Evolutionary conservation across 2,113 vertebrate genomes (phyloP).

Genomic region (Glaucidium brasilianum): DNA sequence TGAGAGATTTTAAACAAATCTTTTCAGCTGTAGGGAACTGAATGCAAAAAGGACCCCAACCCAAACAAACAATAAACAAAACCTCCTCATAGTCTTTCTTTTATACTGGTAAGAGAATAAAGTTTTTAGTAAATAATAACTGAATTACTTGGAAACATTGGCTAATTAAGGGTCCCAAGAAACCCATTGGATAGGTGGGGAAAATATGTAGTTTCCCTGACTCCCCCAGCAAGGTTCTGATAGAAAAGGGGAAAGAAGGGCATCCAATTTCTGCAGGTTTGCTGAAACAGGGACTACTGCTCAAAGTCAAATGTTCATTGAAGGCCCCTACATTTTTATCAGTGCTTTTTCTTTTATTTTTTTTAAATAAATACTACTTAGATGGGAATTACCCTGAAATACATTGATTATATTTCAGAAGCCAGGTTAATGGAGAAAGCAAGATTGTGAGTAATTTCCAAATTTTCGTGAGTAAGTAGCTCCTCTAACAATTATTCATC

Average conservation of each 20-base stretch:
- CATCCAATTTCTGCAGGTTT: not conserved
- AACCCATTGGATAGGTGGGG: not conserved
- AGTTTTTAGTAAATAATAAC: not conserved
- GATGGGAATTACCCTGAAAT: not conserved
- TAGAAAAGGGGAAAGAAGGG: not conserved
- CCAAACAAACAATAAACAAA: not conserved
- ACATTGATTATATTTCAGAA: not conserved
- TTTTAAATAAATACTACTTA: not conserved
- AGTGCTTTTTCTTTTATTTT: not conserved
- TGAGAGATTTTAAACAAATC: not conserved
- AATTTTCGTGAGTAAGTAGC: not conserved
- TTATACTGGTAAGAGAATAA: not conserved
- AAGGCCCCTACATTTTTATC: not conserved
- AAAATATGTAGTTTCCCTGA: not conserved
- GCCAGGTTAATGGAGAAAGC: not conserved
- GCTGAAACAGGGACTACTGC: not conserved
- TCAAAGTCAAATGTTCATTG: not conserved
- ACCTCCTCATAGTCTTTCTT: not conserved
- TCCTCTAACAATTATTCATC: not conserved
- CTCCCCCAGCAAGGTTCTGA: not conserved
- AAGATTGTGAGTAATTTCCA: not conserved
- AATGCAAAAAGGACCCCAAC: not conserved
- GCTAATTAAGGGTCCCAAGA: not conserved
- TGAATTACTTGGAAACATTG: not conserved
- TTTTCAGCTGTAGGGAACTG: not conserved